Evolutionary conservation across 2,797 vertebrate species (phyloP).

Genomic region (Poeciliopsis gracilis): DNA sequence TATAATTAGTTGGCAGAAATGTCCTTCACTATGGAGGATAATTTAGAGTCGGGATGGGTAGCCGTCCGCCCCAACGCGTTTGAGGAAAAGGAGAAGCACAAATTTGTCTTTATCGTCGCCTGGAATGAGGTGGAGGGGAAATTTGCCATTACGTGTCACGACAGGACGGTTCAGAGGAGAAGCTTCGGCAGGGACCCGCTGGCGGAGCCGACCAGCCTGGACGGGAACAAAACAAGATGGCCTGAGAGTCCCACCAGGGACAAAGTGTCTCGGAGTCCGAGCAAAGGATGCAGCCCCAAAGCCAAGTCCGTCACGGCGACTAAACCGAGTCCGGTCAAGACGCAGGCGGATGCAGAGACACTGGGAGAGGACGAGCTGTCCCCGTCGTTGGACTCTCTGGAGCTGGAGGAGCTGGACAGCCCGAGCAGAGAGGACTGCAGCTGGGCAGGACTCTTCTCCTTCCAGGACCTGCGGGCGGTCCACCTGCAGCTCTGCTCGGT

Average conservation of each 20-base stretch:
- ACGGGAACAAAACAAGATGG: slow-evolving; percentile 73
- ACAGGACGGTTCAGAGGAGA: slow-evolving; percentile 91
- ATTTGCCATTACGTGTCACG: slow-evolving; percentile 94
- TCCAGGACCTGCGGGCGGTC: slow-evolving; percentile 89
- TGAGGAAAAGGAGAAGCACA: slow-evolving; percentile 91
- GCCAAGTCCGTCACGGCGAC: slow-evolving; percentile 17
- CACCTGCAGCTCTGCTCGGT: slow-evolving; percentile 94
- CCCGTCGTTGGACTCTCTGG: slow-evolving; percentile 47
- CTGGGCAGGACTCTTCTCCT: slow-evolving; percentile 97
- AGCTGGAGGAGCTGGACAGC: slow-evolving; percentile 71
- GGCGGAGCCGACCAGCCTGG: slow-evolving; percentile 43
- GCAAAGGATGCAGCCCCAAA: slow-evolving; percentile 36
- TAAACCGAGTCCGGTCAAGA: slow-evolving; percentile 46
- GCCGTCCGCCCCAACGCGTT: slow-evolving; percentile 93
- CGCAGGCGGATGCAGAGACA: slow-evolving; percentile 48
- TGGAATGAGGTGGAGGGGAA: slow-evolving; percentile 97
- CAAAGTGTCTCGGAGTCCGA: slow-evolving; percentile 50
- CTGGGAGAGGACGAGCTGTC: slow-evolving; percentile 43
- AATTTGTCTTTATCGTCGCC: slow-evolving; percentile 94
- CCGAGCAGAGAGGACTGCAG: slow-evolving; percentile 86
- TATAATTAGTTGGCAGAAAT: slow-evolving; percentile 70
- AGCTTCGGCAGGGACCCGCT: slow-evolving; percentile 81
- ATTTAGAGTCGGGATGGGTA: slow-evolving; percentile 94
- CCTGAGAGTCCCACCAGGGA: slow-evolving; percentile 65
- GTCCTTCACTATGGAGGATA: slow-evolving; percentile 92